A percentile compares a stretch with the other conserved stretches of the same genome.
These are phyloP conservation scores for Heptranchias perlo DNA, from an alignment of 2,113 vertebrate species.

Conservation along the genomic window DNA sequence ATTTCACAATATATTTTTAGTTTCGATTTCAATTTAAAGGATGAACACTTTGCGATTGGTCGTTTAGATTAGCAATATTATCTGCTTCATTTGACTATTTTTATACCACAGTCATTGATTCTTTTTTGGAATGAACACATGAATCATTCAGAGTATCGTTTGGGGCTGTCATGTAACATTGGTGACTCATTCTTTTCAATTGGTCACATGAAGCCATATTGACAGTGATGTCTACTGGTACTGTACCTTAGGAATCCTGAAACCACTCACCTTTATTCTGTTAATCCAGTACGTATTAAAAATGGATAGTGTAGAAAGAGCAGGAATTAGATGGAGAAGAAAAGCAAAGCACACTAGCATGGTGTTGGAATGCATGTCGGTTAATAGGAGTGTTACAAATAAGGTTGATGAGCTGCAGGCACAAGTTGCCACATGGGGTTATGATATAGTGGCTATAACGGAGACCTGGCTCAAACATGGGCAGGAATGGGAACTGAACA, in stretches of 20 bases:
- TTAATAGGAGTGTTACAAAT: too few relatives aligned
- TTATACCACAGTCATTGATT: not conserved
- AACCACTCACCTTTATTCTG: not conserved
- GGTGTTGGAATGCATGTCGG: too few relatives aligned
- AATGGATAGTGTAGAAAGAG: too few relatives aligned
- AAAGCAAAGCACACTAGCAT: too few relatives aligned
- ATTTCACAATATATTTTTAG: not conserved
- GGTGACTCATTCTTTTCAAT: not conserved
- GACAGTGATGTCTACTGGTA: not conserved
- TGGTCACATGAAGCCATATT: not conserved
- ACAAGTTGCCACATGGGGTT: too few relatives aligned
- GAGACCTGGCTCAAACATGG: too few relatives aligned
- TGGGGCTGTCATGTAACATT: not conserved
- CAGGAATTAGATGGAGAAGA: too few relatives aligned
- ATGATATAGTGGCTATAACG: too few relatives aligned
- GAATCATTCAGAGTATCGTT: not conserved
- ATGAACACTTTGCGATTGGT: not conserved
- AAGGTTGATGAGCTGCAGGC: too few relatives aligned
- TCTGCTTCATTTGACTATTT: not conserved
- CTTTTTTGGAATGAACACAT: not conserved
- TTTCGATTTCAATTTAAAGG: not conserved
- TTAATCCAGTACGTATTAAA: too few relatives aligned
- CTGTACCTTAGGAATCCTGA: not conserved
- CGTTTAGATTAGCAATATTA: not conserved
- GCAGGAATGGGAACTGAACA: too few relatives aligned